Conservation (phyloP, 2,113 vertebrate genomes). For the Perca schrenkii region DNA sequence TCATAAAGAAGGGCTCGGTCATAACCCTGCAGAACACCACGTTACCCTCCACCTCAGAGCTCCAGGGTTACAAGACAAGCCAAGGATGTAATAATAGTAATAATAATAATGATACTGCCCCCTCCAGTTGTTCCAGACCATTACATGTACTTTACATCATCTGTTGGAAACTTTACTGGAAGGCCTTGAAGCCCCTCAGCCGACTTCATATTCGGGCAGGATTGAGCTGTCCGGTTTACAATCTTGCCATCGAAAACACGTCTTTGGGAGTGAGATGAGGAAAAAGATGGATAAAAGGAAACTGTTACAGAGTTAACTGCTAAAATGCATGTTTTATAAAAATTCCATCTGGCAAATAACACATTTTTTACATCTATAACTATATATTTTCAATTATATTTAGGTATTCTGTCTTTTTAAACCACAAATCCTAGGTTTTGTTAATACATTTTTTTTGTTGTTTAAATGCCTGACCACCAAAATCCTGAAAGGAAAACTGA, state of each 20-base stretch:
- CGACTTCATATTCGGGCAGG: constrained; percentile 6
- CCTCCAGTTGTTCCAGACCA: constrained; percentile 10
- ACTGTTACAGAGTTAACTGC: background rate
- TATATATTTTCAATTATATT: background rate
- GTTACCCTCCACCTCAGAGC: background rate
- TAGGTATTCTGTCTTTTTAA: background rate
- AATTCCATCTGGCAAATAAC: constrained; percentile 11
- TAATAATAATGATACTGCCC: background rate
- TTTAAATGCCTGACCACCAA: background rate
- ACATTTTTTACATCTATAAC: background rate
- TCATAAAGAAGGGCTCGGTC: constrained; percentile 22
- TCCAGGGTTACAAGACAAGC: constrained; percentile 10
- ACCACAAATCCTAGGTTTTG: background rate
- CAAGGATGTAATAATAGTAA: constrained; percentile 1
- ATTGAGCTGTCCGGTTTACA: constrained; percentile 26
- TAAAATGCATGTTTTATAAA: constrained; percentile 9
- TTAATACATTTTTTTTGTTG: background rate
- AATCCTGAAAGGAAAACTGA: background rate
- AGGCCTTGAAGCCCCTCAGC: constrained; percentile 18
- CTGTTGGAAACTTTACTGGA: constrained; percentile 32
- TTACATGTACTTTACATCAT: constrained; percentile 57
- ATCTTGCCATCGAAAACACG: constrained; percentile 52
- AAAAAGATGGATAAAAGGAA: constrained; percentile 13
- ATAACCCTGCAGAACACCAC: constrained; percentile 12
- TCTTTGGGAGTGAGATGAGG: constrained; percentile 9